Percentiles rank a stretch among this genome's conserved stretches.
phyloP scores from a whole-genome alignment of 2,888 invertebrate genomes.

The Mycalesis mineus region DNA sequence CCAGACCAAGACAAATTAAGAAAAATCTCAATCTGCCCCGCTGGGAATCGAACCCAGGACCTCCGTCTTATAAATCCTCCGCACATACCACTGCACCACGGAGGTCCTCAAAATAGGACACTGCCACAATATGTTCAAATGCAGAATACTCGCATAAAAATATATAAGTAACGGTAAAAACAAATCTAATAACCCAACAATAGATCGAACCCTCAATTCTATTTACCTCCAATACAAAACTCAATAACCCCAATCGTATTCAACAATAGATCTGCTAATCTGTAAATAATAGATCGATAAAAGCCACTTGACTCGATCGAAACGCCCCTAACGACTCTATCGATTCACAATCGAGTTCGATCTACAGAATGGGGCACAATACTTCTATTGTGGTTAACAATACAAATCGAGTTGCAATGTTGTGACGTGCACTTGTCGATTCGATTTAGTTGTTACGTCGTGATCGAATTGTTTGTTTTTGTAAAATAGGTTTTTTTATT shows the following conservation, averaged over 20 bases:
- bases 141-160: not conserved
- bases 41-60: too few relatives aligned
- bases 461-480: too few relatives aligned
- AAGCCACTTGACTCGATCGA: slow-evolving; percentile 61
- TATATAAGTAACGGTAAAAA: not conserved
- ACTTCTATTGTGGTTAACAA: slow-evolving; percentile 20
- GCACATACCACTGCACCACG: too few relatives aligned
- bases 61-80: too few relatives aligned
- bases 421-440: slow-evolving; percentile 27
- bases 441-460: not conserved
- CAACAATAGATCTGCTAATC: slow-evolving; percentile 39
- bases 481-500: too few relatives aligned
- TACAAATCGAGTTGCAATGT: slow-evolving; percentile 20
- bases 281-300: slow-evolving; percentile 31
- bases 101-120: too few relatives aligned
- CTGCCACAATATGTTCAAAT: too few relatives aligned
- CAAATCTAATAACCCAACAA: not conserved
- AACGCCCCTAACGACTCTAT: slow-evolving; percentile 48
- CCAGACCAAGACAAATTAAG: too few relatives aligned
- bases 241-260: slow-evolving; percentile 37
- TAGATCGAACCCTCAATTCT: not conserved
- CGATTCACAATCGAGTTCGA: slow-evolving; percentile 34
- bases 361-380: slow-evolving; percentile 18
- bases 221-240: slow-evolving; percentile 25
- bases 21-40: too few relatives aligned